Evolutionary conservation across 2,888 invertebrate species (phyloP).

Genomic region (Eumacrocentrus americanus): DNA sequence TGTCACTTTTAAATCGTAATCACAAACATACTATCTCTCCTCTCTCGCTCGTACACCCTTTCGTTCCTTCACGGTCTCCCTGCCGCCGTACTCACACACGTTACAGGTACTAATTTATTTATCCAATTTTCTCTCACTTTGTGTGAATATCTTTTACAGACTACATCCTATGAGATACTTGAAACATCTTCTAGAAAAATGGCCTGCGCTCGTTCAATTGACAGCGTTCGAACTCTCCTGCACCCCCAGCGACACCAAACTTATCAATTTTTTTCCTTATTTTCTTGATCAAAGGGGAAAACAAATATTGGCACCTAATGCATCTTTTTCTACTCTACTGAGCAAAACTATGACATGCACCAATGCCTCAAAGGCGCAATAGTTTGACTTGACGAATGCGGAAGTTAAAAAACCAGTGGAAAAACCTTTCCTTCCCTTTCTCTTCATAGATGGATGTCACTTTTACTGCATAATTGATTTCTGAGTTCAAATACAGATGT

Average conservation of each 20-base stretch:
- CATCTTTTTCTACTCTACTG: too few relatives aligned
- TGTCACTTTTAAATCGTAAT: slow-evolving; percentile 24
- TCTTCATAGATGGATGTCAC: too few relatives aligned
- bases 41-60: slow-evolving; percentile 3
- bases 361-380: too few relatives aligned
- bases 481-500: too few relatives aligned
- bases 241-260: background rate
- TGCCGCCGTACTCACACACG: slow-evolving; percentile 44
- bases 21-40: slow-evolving; percentile 9
- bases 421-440: too few relatives aligned
- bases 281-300: too few relatives aligned
- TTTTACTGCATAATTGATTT: too few relatives aligned
- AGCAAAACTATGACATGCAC: too few relatives aligned
- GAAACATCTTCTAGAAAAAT: slow-evolving; percentile 40
- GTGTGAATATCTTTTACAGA: slow-evolving; percentile 33
- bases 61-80: slow-evolving; percentile 31
- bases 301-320: too few relatives aligned
- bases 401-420: too few relatives aligned
- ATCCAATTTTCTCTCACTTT: slow-evolving; percentile 20
- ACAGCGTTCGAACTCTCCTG: background rate
- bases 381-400: too few relatives aligned
- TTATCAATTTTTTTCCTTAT: too few relatives aligned
- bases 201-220: slow-evolving; percentile 31
- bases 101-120: slow-evolving; percentile 54
- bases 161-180: slow-evolving; percentile 40